Conservation (phyloP, 2,797 vertebrate genomes). For the Hydrocynus forskahlii region DNA sequence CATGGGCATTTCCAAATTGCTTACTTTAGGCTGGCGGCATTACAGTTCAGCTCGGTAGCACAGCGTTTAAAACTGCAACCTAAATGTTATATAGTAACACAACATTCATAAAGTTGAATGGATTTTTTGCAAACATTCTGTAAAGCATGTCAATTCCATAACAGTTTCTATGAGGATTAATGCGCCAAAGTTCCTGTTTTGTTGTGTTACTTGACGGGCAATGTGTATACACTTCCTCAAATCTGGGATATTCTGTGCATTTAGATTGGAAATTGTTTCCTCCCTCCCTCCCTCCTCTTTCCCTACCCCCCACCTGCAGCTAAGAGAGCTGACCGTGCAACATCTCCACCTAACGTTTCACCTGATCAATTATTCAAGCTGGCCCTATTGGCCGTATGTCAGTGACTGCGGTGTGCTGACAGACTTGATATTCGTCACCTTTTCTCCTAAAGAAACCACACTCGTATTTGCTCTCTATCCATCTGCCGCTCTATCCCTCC, state of each 20-base stretch:
- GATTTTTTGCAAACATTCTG: too few species aligned
- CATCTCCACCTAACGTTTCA: constrained; percentile 77
- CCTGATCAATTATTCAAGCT: constrained; percentile 86
- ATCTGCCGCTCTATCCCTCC: constrained; percentile 1
- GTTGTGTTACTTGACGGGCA: too few species aligned
- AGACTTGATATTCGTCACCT: constrained; percentile 77
- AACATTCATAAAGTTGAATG: too few species aligned
- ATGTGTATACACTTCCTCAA: too few species aligned
- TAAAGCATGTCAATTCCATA: too few species aligned
- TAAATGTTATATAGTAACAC: too few species aligned
- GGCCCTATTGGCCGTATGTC: constrained; percentile 82
- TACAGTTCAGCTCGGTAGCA: too few species aligned
- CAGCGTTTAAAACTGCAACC: too few species aligned
- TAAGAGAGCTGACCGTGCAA: constrained; percentile 61
- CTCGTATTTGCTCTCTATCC: constrained; percentile 48
- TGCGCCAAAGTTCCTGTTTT: too few species aligned
- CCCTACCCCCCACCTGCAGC: constrained; percentile 40
- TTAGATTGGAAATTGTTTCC: not conserved
- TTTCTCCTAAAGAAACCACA: constrained; percentile 74
- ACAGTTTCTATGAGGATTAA: too few species aligned
- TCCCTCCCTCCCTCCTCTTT: constrained; percentile 28
- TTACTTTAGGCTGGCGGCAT: too few species aligned
- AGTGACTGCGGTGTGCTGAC: constrained; percentile 71
- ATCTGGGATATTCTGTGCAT: constrained; percentile 5
- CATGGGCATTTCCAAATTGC: too few species aligned